Conservation (phyloP, 2,888 invertebrate species). For the Anorthoa munda region DNA sequence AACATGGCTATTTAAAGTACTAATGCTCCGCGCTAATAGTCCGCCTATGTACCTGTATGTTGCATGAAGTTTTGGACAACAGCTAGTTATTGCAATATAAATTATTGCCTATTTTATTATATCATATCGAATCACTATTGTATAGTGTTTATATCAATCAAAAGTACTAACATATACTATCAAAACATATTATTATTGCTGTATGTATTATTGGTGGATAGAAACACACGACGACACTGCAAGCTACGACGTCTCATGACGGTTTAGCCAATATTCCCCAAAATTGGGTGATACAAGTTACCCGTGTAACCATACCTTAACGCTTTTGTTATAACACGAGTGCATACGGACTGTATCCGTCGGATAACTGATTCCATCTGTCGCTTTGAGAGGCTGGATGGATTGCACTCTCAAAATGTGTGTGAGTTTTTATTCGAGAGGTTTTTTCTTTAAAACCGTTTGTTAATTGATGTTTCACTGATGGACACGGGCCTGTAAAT, state of each 20-base stretch:
- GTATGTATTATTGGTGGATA: too few relatives aligned
- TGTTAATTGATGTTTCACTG: constrained; percentile 3
- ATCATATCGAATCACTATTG: too few relatives aligned
- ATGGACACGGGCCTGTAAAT: neutral
- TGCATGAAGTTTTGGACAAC: too few relatives aligned
- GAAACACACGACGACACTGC: too few relatives aligned
- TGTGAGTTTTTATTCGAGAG: constrained; percentile 1
- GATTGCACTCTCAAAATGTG: constrained; percentile 40
- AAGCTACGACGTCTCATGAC: neutral
- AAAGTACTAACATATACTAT: too few relatives aligned
- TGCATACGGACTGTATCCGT: constrained; percentile 39
- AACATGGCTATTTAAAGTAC: too few relatives aligned
- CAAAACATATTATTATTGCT: too few relatives aligned
- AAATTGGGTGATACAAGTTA: neutral
- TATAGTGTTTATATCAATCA: too few relatives aligned
- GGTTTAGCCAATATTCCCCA: neutral
- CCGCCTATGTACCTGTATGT: too few relatives aligned
- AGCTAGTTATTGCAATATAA: too few relatives aligned
- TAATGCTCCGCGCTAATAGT: too few relatives aligned
- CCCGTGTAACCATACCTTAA: constrained; percentile 23
- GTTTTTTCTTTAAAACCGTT: neutral
- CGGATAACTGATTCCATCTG: constrained; percentile 55
- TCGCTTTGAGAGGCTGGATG: constrained; percentile 47
- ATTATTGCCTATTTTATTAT: too few relatives aligned
- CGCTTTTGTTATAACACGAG: constrained; percentile 40